These are phyloP conservation scores for Episyrphus balteatus DNA, from an alignment of 1,140 invertebrate genomes.

Conservation along the genomic window DNA sequence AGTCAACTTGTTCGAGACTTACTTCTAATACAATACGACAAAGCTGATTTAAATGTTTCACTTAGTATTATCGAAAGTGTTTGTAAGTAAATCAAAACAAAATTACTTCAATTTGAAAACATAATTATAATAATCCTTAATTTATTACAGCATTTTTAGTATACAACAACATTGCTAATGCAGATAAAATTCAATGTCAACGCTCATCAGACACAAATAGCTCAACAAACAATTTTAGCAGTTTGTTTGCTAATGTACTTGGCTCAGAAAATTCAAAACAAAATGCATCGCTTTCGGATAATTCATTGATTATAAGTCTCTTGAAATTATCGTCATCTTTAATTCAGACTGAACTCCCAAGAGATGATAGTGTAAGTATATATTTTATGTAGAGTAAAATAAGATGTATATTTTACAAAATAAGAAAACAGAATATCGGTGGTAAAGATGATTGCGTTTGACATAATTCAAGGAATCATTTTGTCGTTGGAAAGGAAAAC, in stretches of 20 bases:
- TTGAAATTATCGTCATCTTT: conserved; percentile 55
- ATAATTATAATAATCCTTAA: neutral
- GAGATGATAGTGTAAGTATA: conserved; percentile 21
- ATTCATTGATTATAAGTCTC: conserved; percentile 55
- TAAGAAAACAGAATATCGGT: no score
- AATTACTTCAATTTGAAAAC: neutral
- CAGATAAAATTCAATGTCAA: conserved; percentile 46
- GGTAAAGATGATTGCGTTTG: no score
- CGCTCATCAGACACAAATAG: conserved; percentile 37
- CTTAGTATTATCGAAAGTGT: conserved; percentile 66
- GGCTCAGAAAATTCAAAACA: conserved; percentile 46
- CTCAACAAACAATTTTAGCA: conserved; percentile 43
- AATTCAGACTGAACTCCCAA: conserved; percentile 53
- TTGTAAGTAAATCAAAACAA: conserved; percentile 30
- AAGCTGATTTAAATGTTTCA: conserved; percentile 57
- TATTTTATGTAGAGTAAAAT: neutral
- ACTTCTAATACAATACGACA: conserved; percentile 52
- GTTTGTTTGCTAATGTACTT: conserved; percentile 55
- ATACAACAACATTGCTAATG: conserved; percentile 46
- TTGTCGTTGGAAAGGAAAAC: no score
- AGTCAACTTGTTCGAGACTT: conserved; percentile 59
- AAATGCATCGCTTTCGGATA: conserved; percentile 49
- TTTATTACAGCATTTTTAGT: conserved; percentile 40
- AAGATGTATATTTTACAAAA: no score
- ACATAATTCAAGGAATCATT: no score